Evolutionary conservation across 1,140 invertebrate genomes (phyloP).

Genomic region (Drosophila bocki): DNA sequence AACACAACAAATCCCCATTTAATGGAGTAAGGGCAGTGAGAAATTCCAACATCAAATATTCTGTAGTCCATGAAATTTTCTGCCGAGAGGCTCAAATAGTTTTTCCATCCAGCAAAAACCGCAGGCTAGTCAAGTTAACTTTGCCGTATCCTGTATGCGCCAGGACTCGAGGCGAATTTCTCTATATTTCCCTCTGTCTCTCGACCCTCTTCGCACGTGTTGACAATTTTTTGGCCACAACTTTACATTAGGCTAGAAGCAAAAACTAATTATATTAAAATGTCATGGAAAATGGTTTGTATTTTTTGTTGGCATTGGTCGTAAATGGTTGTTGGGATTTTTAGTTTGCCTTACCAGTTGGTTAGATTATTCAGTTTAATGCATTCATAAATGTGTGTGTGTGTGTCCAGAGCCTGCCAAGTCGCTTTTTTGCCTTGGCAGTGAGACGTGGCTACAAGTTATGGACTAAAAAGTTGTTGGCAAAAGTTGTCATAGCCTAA

Average conservation of each 20-base stretch:
- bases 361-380: conserved; percentile 50
- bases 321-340: conserved; percentile 64
- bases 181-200: not conserved
- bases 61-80: conserved; percentile 72
- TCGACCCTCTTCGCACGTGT: conserved; percentile 50
- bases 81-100: conserved; percentile 69
- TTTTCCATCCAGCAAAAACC: conserved; percentile 39
- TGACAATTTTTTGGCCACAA: conserved; percentile 81
- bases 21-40: conserved; percentile 63
- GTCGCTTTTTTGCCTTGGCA: conserved; percentile 56
- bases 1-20: conserved; percentile 72
- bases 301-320: conserved; percentile 51
- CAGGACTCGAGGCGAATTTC: conserved; percentile 46
- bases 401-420: conserved; percentile 60
- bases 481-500: conserved; percentile 37
- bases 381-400: conserved; percentile 19
- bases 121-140: conserved; percentile 65
- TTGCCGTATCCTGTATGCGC: conserved; percentile 44
- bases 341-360: conserved; percentile 45
- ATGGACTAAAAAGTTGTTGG: conserved; percentile 28
- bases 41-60: conserved; percentile 73
- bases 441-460: conserved; percentile 48
- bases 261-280: conserved; percentile 83
- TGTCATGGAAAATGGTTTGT: conserved; percentile 75
- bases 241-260: conserved; percentile 76